Evolutionary conservation across 2,113 vertebrate genomes (phyloP).

Genomic region (Eulemur macaco): DNA sequence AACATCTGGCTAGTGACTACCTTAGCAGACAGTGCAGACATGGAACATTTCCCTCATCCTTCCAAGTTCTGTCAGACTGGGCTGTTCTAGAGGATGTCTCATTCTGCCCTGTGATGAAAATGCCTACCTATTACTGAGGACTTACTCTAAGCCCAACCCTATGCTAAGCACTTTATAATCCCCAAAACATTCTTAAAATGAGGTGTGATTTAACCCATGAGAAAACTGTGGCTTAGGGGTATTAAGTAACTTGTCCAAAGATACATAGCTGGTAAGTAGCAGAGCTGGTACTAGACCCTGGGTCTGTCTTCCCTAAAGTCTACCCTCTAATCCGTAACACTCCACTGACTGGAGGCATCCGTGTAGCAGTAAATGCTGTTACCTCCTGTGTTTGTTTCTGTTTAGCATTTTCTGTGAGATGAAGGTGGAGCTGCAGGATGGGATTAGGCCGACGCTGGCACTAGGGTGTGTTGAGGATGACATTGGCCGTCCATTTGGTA

Average conservation of each 20-base stretch:
- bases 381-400: not conserved
- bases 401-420: not conserved
- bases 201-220: not conserved
- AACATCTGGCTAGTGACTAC: not conserved
- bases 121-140: not conserved
- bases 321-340: not conserved
- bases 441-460: not conserved
- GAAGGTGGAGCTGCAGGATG: not conserved
- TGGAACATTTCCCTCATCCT: not conserved
- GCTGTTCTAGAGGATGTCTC: not conserved
- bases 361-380: fast-evolving
- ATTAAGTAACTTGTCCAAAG: not conserved
- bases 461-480: fast-evolving
- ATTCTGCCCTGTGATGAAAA: not conserved
- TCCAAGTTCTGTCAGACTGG: not conserved
- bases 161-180: not conserved
- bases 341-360: fast-evolving
- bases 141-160: not conserved
- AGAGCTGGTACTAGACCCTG: not conserved
- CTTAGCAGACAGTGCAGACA: not conserved
- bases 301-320: not conserved
- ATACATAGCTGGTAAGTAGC: not conserved
- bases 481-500: not conserved
- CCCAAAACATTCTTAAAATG: not conserved
- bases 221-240: not conserved